phyloP scores from a whole-genome alignment of 2,797 vertebrate species.

The Gymnoscopelus microlampas region DNA sequence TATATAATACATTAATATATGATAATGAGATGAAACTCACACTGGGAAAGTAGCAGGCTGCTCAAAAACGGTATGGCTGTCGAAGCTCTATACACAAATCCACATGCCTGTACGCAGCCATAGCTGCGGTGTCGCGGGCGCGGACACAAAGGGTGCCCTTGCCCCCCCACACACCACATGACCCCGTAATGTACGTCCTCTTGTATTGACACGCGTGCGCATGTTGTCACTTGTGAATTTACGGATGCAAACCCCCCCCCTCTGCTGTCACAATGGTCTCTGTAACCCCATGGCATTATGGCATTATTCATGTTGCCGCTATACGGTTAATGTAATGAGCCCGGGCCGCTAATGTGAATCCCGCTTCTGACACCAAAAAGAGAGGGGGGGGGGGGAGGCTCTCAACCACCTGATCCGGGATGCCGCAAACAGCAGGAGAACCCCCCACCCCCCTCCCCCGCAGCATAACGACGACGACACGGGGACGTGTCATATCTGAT shows the following conservation, averaged over 20 bases:
- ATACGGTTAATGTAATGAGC: conserved; percentile 77
- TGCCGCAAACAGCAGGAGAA: conserved; percentile 65
- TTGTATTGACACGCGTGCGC: conserved; percentile 29
- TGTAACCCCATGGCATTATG: conserved; percentile 54
- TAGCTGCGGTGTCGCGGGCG: no score
- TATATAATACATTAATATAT: no score
- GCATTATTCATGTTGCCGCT: conserved; percentile 62
- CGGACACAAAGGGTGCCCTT: background rate
- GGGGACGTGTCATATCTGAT: conserved; percentile 75
- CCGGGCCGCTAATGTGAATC: conserved; percentile 70
- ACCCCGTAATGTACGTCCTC: conserved; percentile 29
- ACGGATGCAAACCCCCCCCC: conserved; percentile 54
- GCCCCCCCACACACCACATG: background rate
- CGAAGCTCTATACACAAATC: no score
- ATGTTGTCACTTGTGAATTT: conserved; percentile 63
- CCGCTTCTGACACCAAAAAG: conserved; percentile 63
- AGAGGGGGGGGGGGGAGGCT: conserved; percentile 8
- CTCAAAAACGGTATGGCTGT: no score
- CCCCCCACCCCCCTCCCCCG: conserved; percentile 50
- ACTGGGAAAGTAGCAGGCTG: no score
- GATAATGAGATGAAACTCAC: no score
- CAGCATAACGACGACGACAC: conserved; percentile 63
- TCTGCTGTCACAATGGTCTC: conserved; percentile 46
- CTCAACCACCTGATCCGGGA: conserved; percentile 60
- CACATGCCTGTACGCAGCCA: no score